A percentile compares a stretch with the other conserved stretches of the same genome.
Evolutionary conservation across 2,797 vertebrate species (phyloP).

Genomic region (Neopelma chrysocephalum): DNA sequence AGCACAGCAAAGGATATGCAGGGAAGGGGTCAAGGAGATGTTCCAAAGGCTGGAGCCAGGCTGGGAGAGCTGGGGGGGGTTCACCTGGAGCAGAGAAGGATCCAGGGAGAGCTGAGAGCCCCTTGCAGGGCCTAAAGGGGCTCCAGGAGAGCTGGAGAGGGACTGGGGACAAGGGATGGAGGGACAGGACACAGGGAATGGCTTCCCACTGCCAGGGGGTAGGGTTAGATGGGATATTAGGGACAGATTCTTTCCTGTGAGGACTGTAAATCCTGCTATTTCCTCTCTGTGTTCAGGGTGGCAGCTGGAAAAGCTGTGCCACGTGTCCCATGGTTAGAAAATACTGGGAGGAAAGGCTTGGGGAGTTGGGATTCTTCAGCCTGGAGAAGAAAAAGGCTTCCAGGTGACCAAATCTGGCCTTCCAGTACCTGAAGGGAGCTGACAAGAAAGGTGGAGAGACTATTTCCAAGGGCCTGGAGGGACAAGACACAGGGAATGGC

Average conservation of each 20-base stretch:
- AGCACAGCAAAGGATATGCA: not conserved
- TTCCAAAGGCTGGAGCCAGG: not conserved
- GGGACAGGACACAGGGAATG: not conserved
- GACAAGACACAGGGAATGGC: not conserved
- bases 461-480: too few species aligned
- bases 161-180: not conserved
- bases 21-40: not conserved
- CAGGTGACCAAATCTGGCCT: too few species aligned
- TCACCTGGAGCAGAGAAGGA: not conserved
- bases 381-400: too few species aligned
- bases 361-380: too few species aligned
- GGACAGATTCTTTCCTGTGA: too few species aligned
- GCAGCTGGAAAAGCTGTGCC: too few species aligned
- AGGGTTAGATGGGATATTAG: accelerated
- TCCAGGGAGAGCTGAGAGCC: not conserved
- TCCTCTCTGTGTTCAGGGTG: too few species aligned
- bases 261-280: too few species aligned
- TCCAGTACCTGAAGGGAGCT: too few species aligned
- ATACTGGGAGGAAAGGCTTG: too few species aligned
- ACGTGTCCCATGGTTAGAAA: too few species aligned
- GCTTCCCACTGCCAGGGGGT: not conserved
- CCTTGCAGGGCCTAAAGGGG: not conserved
- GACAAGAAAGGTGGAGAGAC: too few species aligned
- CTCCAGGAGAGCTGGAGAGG: not conserved
- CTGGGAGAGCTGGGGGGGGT: not conserved